Percentiles rank a stretch among this genome's conserved stretches.
These are phyloP conservation scores for Parapristionchus giblindavisi DNA, from an alignment of 2,888 invertebrate species.

Conservation along the genomic window DNA sequence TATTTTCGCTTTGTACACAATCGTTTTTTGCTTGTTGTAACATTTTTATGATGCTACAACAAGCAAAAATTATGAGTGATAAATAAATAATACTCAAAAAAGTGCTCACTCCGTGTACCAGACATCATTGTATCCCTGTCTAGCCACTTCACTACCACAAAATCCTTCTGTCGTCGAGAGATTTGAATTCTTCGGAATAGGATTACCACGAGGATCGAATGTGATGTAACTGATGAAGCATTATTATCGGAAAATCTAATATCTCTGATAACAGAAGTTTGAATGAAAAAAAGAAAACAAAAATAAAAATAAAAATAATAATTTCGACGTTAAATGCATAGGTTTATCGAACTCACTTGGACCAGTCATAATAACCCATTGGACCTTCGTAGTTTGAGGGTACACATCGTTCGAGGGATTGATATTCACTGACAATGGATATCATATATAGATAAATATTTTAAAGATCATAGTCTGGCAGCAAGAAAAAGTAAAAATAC, in stretches of 20 bases:
- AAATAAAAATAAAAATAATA: no score
- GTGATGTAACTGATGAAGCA: constrained; percentile 32
- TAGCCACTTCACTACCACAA: constrained; percentile 15
- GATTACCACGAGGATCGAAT: constrained; percentile 10
- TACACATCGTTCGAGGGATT: constrained; percentile 10
- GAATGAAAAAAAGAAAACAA: no score
- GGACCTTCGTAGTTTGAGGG: constrained; percentile 1
- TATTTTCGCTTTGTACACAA: no score
- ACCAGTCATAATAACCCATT: constrained; percentile 32
- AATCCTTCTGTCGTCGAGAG: neutral
- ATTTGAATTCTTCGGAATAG: constrained; percentile 1
- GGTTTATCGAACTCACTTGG: constrained; percentile 9
- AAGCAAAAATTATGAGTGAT: neutral
- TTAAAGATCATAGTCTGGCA: no score
- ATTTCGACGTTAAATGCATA: no score
- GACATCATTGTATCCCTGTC: constrained; percentile 30
- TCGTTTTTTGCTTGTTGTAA: no score
- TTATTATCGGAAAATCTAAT: no score
- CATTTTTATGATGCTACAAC: neutral
- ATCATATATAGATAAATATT: no score
- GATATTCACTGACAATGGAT: constrained; percentile 9
- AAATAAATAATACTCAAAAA: no score
- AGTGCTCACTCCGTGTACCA: constrained; percentile 22
- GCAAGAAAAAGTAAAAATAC: no score
- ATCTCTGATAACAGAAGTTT: no score